These are phyloP conservation scores for Leucozona laternaria DNA, from an alignment of 2,888 invertebrate genomes.

Conservation along the genomic window DNA sequence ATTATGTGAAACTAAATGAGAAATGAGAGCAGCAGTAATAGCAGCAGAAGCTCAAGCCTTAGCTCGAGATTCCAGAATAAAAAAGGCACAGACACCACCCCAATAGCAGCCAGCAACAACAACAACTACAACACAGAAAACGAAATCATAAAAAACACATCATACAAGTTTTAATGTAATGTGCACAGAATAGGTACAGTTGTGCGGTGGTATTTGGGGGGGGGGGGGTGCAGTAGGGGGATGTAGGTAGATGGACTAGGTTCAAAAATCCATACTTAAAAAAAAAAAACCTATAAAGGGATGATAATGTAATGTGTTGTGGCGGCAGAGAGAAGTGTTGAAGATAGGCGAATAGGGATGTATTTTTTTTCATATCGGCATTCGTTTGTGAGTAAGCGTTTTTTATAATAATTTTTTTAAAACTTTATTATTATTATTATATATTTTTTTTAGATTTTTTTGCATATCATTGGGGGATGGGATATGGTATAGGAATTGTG, in stretches of 20 bases:
- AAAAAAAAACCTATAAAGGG: slow-evolving; percentile 54
- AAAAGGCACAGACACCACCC: slow-evolving; percentile 8
- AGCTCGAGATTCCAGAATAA: slow-evolving; percentile 39
- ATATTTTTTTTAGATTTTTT: slow-evolving; percentile 40
- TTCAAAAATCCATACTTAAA: slow-evolving; percentile 69
- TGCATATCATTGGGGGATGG: slow-evolving; percentile 35
- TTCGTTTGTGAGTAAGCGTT: slow-evolving; percentile 61
- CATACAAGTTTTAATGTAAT: slow-evolving; percentile 76
- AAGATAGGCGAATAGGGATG: slow-evolving; percentile 70
- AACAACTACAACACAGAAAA: slow-evolving; percentile 29
- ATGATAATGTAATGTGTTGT: slow-evolving; percentile 73
- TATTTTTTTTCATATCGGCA: slow-evolving; percentile 61
- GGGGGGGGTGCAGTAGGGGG: neutral
- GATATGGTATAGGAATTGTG: slow-evolving; percentile 37
- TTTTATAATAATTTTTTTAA: slow-evolving; percentile 44
- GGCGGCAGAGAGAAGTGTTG: slow-evolving; percentile 62
- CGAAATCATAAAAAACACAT: slow-evolving; percentile 71
- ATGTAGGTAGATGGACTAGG: slow-evolving; percentile 52
- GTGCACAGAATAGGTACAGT: slow-evolving; percentile 58
- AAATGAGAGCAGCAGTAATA: slow-evolving; percentile 68
- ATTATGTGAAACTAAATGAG: slow-evolving; percentile 75
- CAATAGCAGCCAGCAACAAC: neutral
- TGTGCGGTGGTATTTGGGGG: slow-evolving; percentile 30
- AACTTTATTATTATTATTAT: slow-evolving; percentile 35
- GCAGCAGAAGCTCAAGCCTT: slow-evolving; percentile 52